Conservation (phyloP, 2,888 invertebrate species). For the Blera fallax region DNA sequence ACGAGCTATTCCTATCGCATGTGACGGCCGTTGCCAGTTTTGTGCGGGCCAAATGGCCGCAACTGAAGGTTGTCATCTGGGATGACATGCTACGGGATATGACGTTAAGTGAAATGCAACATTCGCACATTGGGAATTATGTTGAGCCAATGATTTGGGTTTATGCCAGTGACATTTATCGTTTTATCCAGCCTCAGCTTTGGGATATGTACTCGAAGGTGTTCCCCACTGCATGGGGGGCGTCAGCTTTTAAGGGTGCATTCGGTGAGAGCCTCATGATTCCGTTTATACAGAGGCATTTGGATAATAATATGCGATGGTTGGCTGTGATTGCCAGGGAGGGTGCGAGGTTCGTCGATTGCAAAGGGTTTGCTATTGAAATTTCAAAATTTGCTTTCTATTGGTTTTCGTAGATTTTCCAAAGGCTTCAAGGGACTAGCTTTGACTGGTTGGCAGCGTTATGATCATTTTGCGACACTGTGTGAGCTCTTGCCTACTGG, state of each 20-base stretch:
- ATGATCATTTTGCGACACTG: constrained; percentile 87
- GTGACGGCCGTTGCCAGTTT: constrained; percentile 84
- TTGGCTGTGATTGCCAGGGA: constrained; percentile 86
- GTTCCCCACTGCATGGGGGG: constrained; percentile 88
- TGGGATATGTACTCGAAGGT: constrained; percentile 87
- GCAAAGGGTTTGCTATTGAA: not conserved
- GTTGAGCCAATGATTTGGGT: constrained; percentile 93
- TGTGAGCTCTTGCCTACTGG: constrained; percentile 87
- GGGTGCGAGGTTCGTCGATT: constrained; percentile 81
- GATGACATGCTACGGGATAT: constrained; percentile 90
- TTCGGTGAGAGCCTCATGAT: constrained; percentile 87
- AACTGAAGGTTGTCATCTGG: constrained; percentile 87
- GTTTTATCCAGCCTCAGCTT: constrained; percentile 83
- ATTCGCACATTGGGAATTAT: constrained; percentile 85
- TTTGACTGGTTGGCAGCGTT: constrained; percentile 82
- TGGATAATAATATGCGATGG: constrained; percentile 88
- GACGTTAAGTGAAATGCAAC: constrained; percentile 84
- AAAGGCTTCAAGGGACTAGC: constrained; percentile 80
- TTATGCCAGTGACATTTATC: constrained; percentile 88
- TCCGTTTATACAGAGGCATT: constrained; percentile 86
- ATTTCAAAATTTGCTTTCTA: not conserved
- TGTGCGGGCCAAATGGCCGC: constrained; percentile 84
- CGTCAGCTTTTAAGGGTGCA: constrained; percentile 89
- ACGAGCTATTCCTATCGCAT: constrained; percentile 85
- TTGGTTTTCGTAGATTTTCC: constrained; percentile 77